A percentile compares a stretch with the other conserved stretches of the same genome.
These are phyloP conservation scores for Drosophila siamana DNA, from an alignment of 2,888 invertebrate species.

Conservation along the genomic window DNA sequence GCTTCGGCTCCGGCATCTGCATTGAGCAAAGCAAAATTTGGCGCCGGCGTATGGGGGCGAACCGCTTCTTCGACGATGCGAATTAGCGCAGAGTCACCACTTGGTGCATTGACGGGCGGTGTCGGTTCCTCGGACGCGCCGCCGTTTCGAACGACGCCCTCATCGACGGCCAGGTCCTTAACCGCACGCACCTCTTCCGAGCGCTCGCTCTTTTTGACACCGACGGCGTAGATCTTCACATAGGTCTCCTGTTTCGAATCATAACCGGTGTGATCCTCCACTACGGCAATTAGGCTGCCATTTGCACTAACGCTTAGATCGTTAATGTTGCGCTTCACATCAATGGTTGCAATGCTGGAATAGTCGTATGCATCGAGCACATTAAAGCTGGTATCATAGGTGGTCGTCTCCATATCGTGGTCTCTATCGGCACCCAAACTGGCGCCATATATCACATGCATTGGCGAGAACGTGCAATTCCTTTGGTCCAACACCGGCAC, in stretches of 20 bases:
- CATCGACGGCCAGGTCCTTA: conserved; percentile 66
- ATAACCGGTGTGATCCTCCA: conserved; percentile 94
- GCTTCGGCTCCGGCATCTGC: conserved; percentile 22
- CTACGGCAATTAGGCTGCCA: conserved; percentile 95
- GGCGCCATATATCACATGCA: conserved; percentile 94
- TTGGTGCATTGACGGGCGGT: conserved; percentile 47
- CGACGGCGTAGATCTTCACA: conserved; percentile 96
- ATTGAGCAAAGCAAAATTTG: conserved; percentile 40
- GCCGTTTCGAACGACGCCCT: conserved; percentile 34
- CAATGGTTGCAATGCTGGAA: conserved; percentile 96
- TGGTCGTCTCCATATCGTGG: conserved; percentile 89
- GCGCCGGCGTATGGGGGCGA: conserved; percentile 46
- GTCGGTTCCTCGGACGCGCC: conserved; percentile 41
- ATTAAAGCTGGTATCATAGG: conserved; percentile 96
- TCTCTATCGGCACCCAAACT: conserved; percentile 90
- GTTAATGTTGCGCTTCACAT: conserved; percentile 95
- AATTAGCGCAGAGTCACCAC: conserved; percentile 49
- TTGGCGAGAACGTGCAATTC: conserved; percentile 92
- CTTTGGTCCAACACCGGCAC: conserved; percentile 97
- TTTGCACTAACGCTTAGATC: conserved; percentile 93
- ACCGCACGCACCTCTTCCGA: conserved; percentile 90
- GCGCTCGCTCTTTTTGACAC: conserved; percentile 93
- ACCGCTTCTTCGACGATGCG: conserved; percentile 51
- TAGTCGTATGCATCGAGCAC: conserved; percentile 98
- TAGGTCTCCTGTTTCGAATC: conserved; percentile 95